These are phyloP conservation scores for Platypus cylindrus DNA, from an alignment of 2,888 invertebrate genomes.

Conservation along the genomic window DNA sequence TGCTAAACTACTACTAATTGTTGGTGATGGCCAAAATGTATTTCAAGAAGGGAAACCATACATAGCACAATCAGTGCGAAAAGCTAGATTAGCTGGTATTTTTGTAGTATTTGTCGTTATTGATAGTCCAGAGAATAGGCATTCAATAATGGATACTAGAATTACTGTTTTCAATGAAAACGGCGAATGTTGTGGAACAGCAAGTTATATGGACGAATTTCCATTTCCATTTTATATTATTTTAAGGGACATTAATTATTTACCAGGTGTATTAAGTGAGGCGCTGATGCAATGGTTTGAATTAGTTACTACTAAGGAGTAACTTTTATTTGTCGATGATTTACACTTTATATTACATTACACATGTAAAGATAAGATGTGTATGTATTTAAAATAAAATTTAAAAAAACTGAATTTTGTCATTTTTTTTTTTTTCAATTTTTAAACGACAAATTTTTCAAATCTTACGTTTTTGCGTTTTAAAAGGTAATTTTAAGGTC, in stretches of 20 bases:
- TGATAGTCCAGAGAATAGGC: conserved; percentile 86
- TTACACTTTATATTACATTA: too few relatives aligned
- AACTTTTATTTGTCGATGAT: too few relatives aligned
- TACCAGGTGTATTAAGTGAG: conserved; percentile 87
- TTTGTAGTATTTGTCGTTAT: conserved; percentile 93
- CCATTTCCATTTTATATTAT: conserved; percentile 98
- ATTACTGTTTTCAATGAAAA: conserved; percentile 55
- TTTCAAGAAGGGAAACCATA: conserved; percentile 73
- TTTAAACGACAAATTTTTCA: too few relatives aligned
- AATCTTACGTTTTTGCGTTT: too few relatives aligned
- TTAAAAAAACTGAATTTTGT: too few relatives aligned
- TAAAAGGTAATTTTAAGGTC: too few relatives aligned
- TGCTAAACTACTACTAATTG: conserved; percentile 78
- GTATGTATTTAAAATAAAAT: too few relatives aligned
- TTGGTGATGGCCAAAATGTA: conserved; percentile 92
- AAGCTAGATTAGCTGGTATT: conserved; percentile 68
- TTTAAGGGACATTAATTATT: conserved; percentile 71
- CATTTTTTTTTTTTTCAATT: too few relatives aligned
- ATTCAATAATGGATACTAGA: conserved; percentile 83
- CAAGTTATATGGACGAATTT: conserved; percentile 85
- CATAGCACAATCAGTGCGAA: conserved; percentile 65
- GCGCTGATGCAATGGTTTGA: conserved; percentile 99
- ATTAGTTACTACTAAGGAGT: conserved; percentile 43
- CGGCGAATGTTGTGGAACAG: conserved; percentile 47
- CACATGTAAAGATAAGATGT: too few relatives aligned